Conservation (phyloP, 2,113 vertebrate species). For the Aegithalos caudatus region DNA sequence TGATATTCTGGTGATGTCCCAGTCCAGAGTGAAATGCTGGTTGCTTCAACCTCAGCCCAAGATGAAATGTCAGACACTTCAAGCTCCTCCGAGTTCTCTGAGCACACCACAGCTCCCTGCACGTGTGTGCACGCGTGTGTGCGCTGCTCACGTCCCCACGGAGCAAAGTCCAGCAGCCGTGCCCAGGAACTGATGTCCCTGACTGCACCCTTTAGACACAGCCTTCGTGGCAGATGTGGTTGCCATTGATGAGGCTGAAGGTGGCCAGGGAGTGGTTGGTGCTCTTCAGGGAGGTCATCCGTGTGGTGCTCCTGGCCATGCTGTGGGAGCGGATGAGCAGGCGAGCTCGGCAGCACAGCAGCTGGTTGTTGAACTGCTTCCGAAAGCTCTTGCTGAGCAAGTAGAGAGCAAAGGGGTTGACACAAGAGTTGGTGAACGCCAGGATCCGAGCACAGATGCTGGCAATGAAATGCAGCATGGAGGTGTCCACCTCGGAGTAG, state of each 20-base stretch:
- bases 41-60: background rate
- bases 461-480: slow-evolving; percentile 85
- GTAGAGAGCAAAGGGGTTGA: slow-evolving; percentile 96
- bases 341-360: slow-evolving; percentile 81
- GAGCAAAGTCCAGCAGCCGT: background rate
- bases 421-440: slow-evolving; percentile 93
- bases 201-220: slow-evolving; percentile 65
- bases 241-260: slow-evolving; percentile 84
- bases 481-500: slow-evolving; percentile 93
- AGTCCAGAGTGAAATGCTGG: background rate
- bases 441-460: slow-evolving; percentile 89
- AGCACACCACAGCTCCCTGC: background rate
- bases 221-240: slow-evolving; percentile 77
- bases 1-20: background rate
- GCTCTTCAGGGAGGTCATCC: slow-evolving; percentile 87
- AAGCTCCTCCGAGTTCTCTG: background rate
- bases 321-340: slow-evolving; percentile 72
- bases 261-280: slow-evolving; percentile 85
- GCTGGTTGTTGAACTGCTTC: slow-evolving; percentile 93
- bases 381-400: slow-evolving; percentile 92
- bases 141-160: background rate
- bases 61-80: background rate
- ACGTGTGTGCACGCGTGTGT: accelerated
- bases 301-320: slow-evolving; percentile 76
- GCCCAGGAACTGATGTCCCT: background rate